Base-by-base conservation (phyloP, 2,888 invertebrate genomes). In the Tortrix viridana region DNA sequence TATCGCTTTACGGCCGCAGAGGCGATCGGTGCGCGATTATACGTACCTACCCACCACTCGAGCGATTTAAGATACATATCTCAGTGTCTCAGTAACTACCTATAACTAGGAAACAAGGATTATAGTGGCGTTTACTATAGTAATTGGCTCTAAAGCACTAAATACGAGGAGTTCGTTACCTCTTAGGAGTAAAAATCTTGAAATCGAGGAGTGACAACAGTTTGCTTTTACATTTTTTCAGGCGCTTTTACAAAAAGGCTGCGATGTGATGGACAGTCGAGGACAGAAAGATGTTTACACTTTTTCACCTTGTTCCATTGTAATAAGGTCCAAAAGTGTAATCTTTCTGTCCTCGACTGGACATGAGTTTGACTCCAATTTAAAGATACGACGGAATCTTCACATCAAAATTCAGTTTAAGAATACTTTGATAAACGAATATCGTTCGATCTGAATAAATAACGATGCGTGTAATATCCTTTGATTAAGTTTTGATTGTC, bases 1-100 rank as follows among this genome's bases (percentile, higher is more conserved):
- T 63, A 63, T 58, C 57, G 63, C 63, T 41, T 63, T 63, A 63
- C 58, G 46, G 44, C 44, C 57, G 52, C 50, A 49, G 43, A 41
- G n/a, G 56, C 48, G 63, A 63, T 63, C 46, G 62, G 47, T 47
- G 56, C 19, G 32, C 47, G 63, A 63, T 63, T 57, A 22, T 49
- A 23, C 47, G 4, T 12, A 12, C 32, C 32, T 49, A 23, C 47
- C 9, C 5, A 12, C 32, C 32, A 32, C 26, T 43, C 43, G 9
- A 41, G 38, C 53, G 22, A 37, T 37, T 32, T 32, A 16, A 60
- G 37, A 46, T n/a, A 38, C 14, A 3, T 41, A 41, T 41, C 41
- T n/a, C 16, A n/a, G 41, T 16, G n/a, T n/a, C 41, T n/a, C 2
- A 5, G n/a, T 16, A 16, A 5, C 6, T 41, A 37, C 7, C 7